Base-by-base conservation (phyloP, 2,888 invertebrate species). In the Nephrotoma appendiculata region DNA sequence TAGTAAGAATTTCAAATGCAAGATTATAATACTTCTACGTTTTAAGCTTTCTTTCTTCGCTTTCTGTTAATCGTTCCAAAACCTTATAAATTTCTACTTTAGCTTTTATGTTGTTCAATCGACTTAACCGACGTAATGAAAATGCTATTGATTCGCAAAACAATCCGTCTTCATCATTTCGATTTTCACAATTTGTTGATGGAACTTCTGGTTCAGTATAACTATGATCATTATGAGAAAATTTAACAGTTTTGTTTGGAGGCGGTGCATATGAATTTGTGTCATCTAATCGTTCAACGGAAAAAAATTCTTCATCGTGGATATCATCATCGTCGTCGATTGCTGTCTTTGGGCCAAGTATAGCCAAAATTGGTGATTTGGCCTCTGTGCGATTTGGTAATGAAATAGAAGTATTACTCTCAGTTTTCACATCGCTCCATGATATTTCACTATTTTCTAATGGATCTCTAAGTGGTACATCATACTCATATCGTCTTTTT, bases 41-140 rank as follows among this genome's bases (percentile, higher is more conserved):
- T 71, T 15, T 71, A 31, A 31, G 31, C 9, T 19, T 7, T 31
- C 19, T 71, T 42, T 84, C 84, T 86, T 86, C 86, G 31, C 4
- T 45, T 86, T 90, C 89, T 86, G 91, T 90, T 88, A 90, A 91
- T 87, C 91, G 91, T 87, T 91, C 91, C 31, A 91, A 87, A 86
- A 91, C 90, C 88, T 91, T 90, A 88, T 90, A 91, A 89, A 91
- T 91, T 88, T 91, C 91, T 11, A 91, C 90, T 88, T 91, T 91
- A 5, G 91, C 91, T 87, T 91, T 91, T 41, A 91, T 90, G 87
- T 91, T 91, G 87, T 91, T 89, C 4, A 90, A 89, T 1, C 90
- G 89, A n/a, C 90, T 90, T 15, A 91, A 87, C 83, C 91, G 90
- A 5, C 90, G 89, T 87, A 91, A 88, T 88, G 91, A 90, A 6